Percentiles rank a stretch among this genome's conserved stretches.
phyloP scores from a whole-genome alignment of 2,888 invertebrate species.

The Neoascia interrupta region DNA sequence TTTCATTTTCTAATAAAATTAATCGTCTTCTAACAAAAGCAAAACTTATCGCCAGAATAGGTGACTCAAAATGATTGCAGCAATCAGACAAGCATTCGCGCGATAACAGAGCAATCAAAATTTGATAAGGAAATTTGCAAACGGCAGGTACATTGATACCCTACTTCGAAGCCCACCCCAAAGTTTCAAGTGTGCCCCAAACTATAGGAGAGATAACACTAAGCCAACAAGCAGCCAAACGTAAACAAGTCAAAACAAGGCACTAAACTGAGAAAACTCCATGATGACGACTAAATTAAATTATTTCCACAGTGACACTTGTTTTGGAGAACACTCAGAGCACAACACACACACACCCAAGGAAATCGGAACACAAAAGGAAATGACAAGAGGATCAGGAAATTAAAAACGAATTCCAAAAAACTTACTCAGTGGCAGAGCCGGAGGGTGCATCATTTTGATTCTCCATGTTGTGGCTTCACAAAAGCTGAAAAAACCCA shows the following conservation, averaged over 20 bases:
- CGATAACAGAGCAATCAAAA: conserved; percentile 13
- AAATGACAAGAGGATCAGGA: conserved; percentile 12
- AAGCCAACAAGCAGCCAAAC: too few relatives aligned
- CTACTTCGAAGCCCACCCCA: too few relatives aligned
- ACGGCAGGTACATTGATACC: not conserved
- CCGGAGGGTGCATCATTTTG: conserved; percentile 55
- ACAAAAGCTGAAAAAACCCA: conserved; percentile 15
- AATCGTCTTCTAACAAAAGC: not conserved
- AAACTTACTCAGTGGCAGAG: conserved; percentile 57
- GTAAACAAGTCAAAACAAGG: too few relatives aligned
- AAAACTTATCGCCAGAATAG: not conserved
- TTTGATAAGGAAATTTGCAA: conserved; percentile 4
- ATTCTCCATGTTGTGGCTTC: conserved; percentile 46
- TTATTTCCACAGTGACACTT: conserved; percentile 19
- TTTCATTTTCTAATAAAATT: too few relatives aligned
- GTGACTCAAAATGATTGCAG: conserved; percentile 4
- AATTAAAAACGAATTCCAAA: conserved; percentile 35
- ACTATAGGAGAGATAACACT: conserved; percentile 1
- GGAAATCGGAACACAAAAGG: conserved; percentile 3
- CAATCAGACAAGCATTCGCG: not conserved
- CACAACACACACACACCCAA: not conserved
- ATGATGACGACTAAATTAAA: too few relatives aligned
- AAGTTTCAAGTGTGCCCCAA: too few relatives aligned
- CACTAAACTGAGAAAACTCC: too few relatives aligned
- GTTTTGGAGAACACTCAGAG: not conserved